Evolutionary conservation across 2,888 invertebrate species (phyloP).

Genomic region (Ypsolopha sequella): DNA sequence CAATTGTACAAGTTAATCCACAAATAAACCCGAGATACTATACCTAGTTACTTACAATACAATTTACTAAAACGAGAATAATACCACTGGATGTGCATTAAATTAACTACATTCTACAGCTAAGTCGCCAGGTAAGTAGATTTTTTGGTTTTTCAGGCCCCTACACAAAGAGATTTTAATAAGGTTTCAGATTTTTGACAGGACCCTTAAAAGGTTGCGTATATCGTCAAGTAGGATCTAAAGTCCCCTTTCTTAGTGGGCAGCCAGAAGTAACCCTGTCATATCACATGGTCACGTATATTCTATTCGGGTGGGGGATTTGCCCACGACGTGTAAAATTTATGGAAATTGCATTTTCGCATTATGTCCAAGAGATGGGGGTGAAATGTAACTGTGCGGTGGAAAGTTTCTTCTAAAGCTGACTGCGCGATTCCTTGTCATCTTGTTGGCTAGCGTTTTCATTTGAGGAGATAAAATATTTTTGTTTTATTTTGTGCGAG

Average conservation of each 20-base stretch:
- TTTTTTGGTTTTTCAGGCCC: too few relatives aligned
- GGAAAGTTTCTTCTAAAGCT: constrained; percentile 20
- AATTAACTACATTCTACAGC: too few relatives aligned
- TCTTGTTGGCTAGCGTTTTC: neutral
- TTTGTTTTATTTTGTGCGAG: neutral
- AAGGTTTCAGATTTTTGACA: too few relatives aligned
- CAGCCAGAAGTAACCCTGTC: constrained; percentile 11
- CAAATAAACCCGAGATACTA: too few relatives aligned
- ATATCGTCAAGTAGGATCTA: constrained; percentile 7
- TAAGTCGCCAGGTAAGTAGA: too few relatives aligned
- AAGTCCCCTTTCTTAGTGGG: constrained; percentile 10
- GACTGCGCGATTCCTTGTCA: neutral
- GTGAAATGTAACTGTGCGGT: constrained; percentile 27
- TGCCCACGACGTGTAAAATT: constrained; percentile 66
- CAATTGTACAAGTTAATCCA: too few relatives aligned
- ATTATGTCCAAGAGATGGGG: constrained; percentile 48
- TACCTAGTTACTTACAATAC: too few relatives aligned
- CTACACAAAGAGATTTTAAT: too few relatives aligned
- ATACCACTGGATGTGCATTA: too few relatives aligned
- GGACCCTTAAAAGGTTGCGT: too few relatives aligned
- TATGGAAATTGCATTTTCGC: constrained; percentile 68
- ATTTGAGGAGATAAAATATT: neutral
- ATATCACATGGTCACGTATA: constrained; percentile 50
- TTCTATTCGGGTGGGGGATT: constrained; percentile 55
- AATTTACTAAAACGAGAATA: too few relatives aligned